Base-by-base conservation (phyloP, 1,140 invertebrate species). In the Pseudomyrmex cubaensis region DNA sequence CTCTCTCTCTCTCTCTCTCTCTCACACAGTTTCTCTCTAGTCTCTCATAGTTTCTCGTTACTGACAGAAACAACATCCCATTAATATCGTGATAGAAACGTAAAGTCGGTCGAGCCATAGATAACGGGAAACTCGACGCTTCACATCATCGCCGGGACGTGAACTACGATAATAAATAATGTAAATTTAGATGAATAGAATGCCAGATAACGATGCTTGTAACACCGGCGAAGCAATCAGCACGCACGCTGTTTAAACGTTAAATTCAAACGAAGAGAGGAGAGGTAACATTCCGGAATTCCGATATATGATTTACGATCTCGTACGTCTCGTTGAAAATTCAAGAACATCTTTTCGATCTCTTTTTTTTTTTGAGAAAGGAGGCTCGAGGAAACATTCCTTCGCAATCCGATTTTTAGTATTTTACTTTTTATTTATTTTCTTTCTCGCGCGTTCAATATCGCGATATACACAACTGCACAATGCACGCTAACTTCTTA, bases 31-130 rank as follows among this genome's bases (percentile, higher is more conserved):
- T 35, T 35, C 35, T 35, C 35, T 35, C 5, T 7, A 35, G 59
- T 84, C 62, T 84, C 84, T 75, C 78, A 44, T 67, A 52, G 56
- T 75, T 84, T 50, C 82, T 86, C 73, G 66, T 86, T 84, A 77
- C 72, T 35, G 56, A 13, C 67, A 70, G 82, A 52, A 84, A 75
- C 82, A 84, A 86, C 85, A 84, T 86, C 44, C 64, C 85, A 86
- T 86, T 86, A 84, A 84, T 76, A 84, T 84, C 46, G 82, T 35
- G 72, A 82, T 67, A 76, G 63, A 76, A 67, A 78, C 56, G 35
- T 54, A 63, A 74, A 35, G 46, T 75, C 25, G 64, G 0, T 63
- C 57, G 25, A 17, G 9, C n/a, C 25, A 75, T n/a, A 44, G 48
- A 46, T 54, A 82, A 82, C 48, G 56, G 57, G 48, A 75, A 82